phyloP scores from a whole-genome alignment of 2,113 vertebrate genomes.

The Engystomops pustulosus region DNA sequence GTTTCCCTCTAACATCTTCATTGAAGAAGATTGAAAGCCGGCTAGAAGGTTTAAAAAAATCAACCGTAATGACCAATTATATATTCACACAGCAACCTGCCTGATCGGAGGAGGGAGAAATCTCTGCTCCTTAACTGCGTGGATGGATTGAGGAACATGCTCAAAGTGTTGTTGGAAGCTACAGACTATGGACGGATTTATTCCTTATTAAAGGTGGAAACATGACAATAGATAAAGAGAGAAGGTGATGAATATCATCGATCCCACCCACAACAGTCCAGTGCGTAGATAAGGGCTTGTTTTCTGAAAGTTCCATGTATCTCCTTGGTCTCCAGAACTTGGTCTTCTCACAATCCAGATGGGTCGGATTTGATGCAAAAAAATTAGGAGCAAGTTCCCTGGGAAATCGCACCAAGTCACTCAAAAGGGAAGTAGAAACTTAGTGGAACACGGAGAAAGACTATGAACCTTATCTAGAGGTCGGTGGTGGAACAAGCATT shows the following conservation, averaged over 20 bases:
- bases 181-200: neutral
- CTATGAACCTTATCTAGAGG: too few relatives aligned
- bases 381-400: too few relatives aligned
- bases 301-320: too few relatives aligned
- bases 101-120: constrained; percentile 30
- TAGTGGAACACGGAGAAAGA: too few relatives aligned
- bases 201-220: neutral
- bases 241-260: neutral
- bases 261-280: neutral
- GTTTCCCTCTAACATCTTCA: too few relatives aligned
- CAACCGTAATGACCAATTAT: constrained; percentile 47
- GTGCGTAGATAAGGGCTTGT: neutral
- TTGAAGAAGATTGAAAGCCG: too few relatives aligned
- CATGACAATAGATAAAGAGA: neutral
- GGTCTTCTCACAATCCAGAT: too few relatives aligned
- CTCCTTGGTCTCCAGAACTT: too few relatives aligned
- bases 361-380: too few relatives aligned
- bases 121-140: constrained; percentile 18
- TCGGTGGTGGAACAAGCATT: too few relatives aligned
- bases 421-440: too few relatives aligned
- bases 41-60: constrained; percentile 47
- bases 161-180: neutral
- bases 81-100: constrained; percentile 31
- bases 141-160: constrained; percentile 10
- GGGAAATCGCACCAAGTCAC: too few relatives aligned